Evolutionary conservation across 1,140 invertebrate species (phyloP).

Genomic region (Zaprionus davidi): DNA sequence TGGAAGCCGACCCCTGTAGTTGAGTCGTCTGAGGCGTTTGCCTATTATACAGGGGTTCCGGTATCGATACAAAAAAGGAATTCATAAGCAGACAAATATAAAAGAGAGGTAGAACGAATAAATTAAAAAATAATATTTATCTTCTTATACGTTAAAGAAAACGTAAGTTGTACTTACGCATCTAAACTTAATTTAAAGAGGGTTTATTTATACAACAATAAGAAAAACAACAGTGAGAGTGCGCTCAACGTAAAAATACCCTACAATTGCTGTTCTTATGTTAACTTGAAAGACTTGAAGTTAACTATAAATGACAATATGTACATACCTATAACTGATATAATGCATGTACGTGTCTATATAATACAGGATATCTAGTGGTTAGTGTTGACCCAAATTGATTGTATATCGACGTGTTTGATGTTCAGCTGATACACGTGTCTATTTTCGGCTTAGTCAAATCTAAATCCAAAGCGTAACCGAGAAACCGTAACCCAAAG

Average conservation of each 20-base stretch:
- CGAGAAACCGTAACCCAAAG: slow-evolving; percentile 14
- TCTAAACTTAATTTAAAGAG: not conserved
- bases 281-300: no score
- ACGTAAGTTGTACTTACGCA: not conserved
- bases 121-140: not conserved
- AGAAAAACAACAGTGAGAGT: no score
- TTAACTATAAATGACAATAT: not conserved
- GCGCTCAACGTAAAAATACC: no score
- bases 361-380: not conserved
- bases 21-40: no score
- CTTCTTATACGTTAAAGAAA: no score
- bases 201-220: no score
- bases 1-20: no score
- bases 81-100: not conserved
- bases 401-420: not conserved
- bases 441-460: slow-evolving; percentile 25
- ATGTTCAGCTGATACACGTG: slow-evolving; percentile 8
- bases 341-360: no score
- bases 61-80: not conserved
- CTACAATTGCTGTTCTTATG: no score
- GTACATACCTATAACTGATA: no score
- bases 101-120: not conserved
- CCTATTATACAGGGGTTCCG: no score
- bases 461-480: slow-evolving; percentile 9
- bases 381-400: not conserved